Evolutionary conservation across 2,888 invertebrate species (phyloP), one percentile per base, ranked within the genome.

Genomic region (Icerya purchasi): DNA sequence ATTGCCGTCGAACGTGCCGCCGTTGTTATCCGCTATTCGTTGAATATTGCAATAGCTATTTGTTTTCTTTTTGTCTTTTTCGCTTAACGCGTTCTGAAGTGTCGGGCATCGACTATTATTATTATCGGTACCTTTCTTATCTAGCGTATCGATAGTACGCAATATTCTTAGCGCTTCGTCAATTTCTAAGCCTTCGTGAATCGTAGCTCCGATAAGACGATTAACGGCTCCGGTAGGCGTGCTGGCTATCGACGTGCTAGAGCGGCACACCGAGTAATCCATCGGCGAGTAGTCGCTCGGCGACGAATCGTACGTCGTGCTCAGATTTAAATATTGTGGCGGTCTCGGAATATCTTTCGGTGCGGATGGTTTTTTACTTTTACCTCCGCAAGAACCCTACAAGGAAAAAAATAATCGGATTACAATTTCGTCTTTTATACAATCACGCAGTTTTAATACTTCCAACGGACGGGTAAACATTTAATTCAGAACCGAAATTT

Each of bases 301-400:
- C 36, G 59, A 59, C 19, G 20, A 22, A 18, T 25, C 20, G 20
- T 22, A 1, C 20, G 24, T 20, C 3, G 22, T 3, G 21, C 25
- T 20, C 5, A 56, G 20, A 50, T 56, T 49, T 19, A 56, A 20
- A 22, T 20, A 21, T 54, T 50, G 20, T 10, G 59, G 50, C n/a
- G 59, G 54, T 50, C n/a, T 3, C 5, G 54, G 54, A 22, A 59
- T 59, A 21, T 59, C 5, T 36, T 36, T 36, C 36, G 36, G 36
- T 8, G 36, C 5, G 5, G n/a, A n/a, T n/a, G n/a, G n/a, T n/a
- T n/a, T n/a, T n/a, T n/a, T n/a, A n/a, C n/a, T n/a, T n/a, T n/a
- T n/a, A n/a, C n/a, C n/a, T n/a, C n/a, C n/a, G n/a, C n/a, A n/a
- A n/a, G n/a, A n/a, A n/a, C n/a, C n/a, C n/a, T n/a, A n/a, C n/a